These are phyloP conservation scores for Cenopis cana DNA, from an alignment of 2,888 invertebrate species.

Conservation along the genomic window DNA sequence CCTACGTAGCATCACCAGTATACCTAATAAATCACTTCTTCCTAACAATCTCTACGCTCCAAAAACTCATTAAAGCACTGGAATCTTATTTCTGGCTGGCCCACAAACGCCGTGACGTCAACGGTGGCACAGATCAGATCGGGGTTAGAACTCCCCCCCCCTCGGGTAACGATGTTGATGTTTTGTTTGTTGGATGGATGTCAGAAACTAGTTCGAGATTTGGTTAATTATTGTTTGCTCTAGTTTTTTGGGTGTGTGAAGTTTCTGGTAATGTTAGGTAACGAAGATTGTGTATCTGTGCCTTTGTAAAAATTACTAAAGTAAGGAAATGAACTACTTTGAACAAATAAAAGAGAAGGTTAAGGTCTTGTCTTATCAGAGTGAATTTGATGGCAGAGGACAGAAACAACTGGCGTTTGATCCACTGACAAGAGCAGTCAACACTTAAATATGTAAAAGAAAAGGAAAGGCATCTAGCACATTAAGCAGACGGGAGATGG, in stretches of 20 bases:
- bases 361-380: too few species aligned
- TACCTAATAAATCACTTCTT: slow-evolving; percentile 14
- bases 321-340: too few species aligned
- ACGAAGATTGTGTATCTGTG: background rate
- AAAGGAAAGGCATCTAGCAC: too few species aligned
- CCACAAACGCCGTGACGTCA: slow-evolving; percentile 78
- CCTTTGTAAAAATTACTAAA: too few species aligned
- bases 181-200: slow-evolving; percentile 39
- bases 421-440: too few species aligned
- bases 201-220: slow-evolving; percentile 33
- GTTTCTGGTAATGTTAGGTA: slow-evolving; percentile 12
- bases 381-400: too few species aligned
- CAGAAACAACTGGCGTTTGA: too few species aligned
- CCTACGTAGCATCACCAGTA: too few species aligned
- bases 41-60: slow-evolving; percentile 29
- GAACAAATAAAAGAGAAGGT: too few species aligned
- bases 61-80: slow-evolving; percentile 43
- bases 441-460: too few species aligned
- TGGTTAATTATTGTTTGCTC: slow-evolving; percentile 28
- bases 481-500: too few species aligned
- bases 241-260: slow-evolving; percentile 10
- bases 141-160: slow-evolving; percentile 45
- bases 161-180: slow-evolving; percentile 23
- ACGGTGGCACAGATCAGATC: slow-evolving; percentile 61
- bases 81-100: slow-evolving; percentile 67